These are phyloP conservation scores for Mythimna ferrago DNA, from an alignment of 2,888 invertebrate species.

Conservation along the genomic window DNA sequence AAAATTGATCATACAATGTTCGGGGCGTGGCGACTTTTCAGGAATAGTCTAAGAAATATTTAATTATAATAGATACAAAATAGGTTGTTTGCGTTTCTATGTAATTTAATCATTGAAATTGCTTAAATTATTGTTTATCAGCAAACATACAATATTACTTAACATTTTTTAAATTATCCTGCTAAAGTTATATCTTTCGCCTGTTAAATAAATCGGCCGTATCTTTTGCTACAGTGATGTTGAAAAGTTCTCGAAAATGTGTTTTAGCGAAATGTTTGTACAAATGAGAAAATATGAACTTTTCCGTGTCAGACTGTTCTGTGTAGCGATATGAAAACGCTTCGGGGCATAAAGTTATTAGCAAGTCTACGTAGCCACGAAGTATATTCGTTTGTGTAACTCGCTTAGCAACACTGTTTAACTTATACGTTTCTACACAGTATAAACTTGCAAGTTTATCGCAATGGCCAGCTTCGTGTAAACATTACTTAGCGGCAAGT, in stretches of 20 bases:
- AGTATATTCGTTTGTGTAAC: constrained; percentile 36
- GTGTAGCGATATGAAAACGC: constrained; percentile 43
- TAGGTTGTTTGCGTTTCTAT: not conserved
- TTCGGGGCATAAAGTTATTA: constrained; percentile 54
- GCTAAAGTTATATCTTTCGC: not conserved
- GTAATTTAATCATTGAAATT: not conserved
- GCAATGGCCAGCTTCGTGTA: constrained; percentile 14
- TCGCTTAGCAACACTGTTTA: constrained; percentile 29
- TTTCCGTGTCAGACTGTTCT: constrained; percentile 24
- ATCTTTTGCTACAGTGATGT: constrained; percentile 13
- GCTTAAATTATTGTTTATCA: no score
- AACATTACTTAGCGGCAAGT: constrained; percentile 33
- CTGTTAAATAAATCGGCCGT: not conserved
- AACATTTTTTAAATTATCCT: not conserved
- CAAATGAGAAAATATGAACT: constrained; percentile 41
- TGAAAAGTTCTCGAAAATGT: constrained; percentile 22
- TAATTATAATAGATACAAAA: not conserved
- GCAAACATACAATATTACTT: not conserved
- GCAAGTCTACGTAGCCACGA: constrained; percentile 24
- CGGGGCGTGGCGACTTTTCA: not conserved
- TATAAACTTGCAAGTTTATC: constrained; percentile 34
- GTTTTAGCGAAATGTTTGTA: constrained; percentile 26
- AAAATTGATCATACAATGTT: not conserved
- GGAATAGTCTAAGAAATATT: not conserved
- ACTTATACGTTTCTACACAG: constrained; percentile 13